phyloP scores from a whole-genome alignment of 1,140 invertebrate genomes.

The Lerema accius region DNA sequence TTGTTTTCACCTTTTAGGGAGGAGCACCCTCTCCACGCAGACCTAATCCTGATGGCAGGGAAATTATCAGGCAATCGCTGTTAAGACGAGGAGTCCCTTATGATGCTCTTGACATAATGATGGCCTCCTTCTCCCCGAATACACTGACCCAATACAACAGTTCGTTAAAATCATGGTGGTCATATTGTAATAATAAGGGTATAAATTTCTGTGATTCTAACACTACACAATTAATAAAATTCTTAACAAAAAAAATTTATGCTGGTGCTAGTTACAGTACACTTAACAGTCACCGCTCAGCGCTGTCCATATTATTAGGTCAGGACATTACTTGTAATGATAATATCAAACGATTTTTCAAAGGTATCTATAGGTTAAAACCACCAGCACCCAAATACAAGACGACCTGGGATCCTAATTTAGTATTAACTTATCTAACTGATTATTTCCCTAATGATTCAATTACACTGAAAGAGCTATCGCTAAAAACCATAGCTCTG shows the following conservation, averaged over 20 bases:
- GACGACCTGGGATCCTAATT: not conserved
- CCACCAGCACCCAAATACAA: constrained; percentile 1
- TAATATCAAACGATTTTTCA: not conserved
- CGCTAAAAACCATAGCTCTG: not conserved
- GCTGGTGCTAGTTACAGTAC: constrained; percentile 23
- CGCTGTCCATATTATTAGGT: constrained; percentile 31
- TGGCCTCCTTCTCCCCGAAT: constrained; percentile 5
- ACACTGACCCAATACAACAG: constrained; percentile 4
- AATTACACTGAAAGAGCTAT: not conserved
- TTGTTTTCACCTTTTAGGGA: not conserved
- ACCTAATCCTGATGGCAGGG: not conserved
- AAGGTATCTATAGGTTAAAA: constrained; percentile 11
- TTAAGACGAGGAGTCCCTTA: not conserved
- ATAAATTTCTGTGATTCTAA: not conserved
- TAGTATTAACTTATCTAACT: constrained; percentile 1
- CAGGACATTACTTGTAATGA: constrained; percentile 10
- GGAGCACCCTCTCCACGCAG: not conserved
- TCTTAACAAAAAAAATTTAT: constrained; percentile 7
- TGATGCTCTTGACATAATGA: constrained; percentile 4
- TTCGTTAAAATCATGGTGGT: not conserved
- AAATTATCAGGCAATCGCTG: not conserved
- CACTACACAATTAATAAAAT: constrained; percentile 7
- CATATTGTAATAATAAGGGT: constrained; percentile 7
- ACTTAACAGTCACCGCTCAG: constrained; percentile 33
- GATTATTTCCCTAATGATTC: not conserved